Base-by-base conservation (phyloP, 2,888 invertebrate genomes). In the Clistopyga incitator region DNA sequence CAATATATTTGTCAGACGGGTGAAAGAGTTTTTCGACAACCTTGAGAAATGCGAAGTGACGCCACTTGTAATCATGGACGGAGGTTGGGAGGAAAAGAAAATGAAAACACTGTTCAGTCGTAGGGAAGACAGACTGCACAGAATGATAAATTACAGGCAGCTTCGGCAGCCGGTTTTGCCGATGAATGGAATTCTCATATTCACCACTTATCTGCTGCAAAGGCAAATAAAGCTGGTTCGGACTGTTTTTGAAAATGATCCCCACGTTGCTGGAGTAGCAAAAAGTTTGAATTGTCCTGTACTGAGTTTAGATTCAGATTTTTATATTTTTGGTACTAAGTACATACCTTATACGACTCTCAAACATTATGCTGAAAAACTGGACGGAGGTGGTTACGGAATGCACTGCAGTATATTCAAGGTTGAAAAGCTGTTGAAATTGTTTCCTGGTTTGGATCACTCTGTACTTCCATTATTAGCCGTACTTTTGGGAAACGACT, bases 261-360 rank as follows among this genome's bases (percentile, higher is more conserved):
- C 96, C 87, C 97, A 98, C 90, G 96, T 98, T 75, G 98, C 98
- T 0, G 96, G 96, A 0, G 92, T 98, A 87, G 97, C 98, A 0
- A 95, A 96, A 85, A 94, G 95, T 78, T 94, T 98, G 3, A 94
- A 96, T 50, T 98, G 98, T 88, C 98, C 98, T 0, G 96, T 99
- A 3, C 92, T 99, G 3, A 98, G 98, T 89, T 97, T 96, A 87
- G 99, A 99, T 93, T 98, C 98, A 0, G 99, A 99, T 93, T 99
- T 98, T 93, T 98, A 96, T 90, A 96, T 99, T 86, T 98, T 97
- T 93, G 97, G 97, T 93, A 95, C 97, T 0, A 93, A 95, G 10
- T 98, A 98, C 88, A 96, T 99, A 85, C 97, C 97, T 0, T 95
- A 97, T 85, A 94, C 95, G 47, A 96, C 96, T 29, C 90, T 97